Evolutionary conservation across 2,797 vertebrate species (phyloP).

Genomic region (Brachyrhaphis roseni): DNA sequence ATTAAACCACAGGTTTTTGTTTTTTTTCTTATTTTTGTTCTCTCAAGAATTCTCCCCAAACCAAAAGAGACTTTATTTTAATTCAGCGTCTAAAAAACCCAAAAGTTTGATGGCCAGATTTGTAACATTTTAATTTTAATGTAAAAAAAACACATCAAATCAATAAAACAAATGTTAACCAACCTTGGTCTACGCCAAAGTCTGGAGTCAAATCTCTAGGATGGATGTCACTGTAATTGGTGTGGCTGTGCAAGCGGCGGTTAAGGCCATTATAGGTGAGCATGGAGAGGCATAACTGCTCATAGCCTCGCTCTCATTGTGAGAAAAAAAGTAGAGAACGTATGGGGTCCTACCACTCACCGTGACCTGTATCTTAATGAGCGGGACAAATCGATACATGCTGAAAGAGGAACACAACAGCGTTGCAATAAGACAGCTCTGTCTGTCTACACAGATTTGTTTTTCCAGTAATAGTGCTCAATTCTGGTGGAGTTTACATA

Average conservation of each 20-base stretch:
- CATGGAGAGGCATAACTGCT: conserved; percentile 62
- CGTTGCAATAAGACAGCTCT: conserved; percentile 32
- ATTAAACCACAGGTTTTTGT: neutral
- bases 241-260: conserved; percentile 53
- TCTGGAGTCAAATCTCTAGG: conserved; percentile 47
- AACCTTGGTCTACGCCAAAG: conserved; percentile 30
- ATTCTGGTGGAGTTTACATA: neutral
- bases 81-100: neutral
- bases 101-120: neutral
- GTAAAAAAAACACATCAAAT: conserved; percentile 24
- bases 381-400: conserved; percentile 73
- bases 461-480: conserved; percentile 20
- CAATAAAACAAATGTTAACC: conserved; percentile 43
- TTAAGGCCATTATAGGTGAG: conserved; percentile 66
- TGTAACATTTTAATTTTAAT: conserved; percentile 8
- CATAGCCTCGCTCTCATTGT: conserved; percentile 56
- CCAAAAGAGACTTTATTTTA: neutral
- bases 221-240: conserved; percentile 68
- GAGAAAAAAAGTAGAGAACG: conserved; percentile 62
- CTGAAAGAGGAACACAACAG: conserved; percentile 55
- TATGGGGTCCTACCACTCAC: conserved; percentile 54
- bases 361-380: conserved; percentile 80
- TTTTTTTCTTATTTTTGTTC: neutral
- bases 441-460: conserved; percentile 15
- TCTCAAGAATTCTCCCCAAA: neutral